Evolutionary conservation across 2,888 invertebrate species (phyloP), one percentile per base, ranked within the genome.

Genomic region (Acanthosepion esculentum): DNA sequence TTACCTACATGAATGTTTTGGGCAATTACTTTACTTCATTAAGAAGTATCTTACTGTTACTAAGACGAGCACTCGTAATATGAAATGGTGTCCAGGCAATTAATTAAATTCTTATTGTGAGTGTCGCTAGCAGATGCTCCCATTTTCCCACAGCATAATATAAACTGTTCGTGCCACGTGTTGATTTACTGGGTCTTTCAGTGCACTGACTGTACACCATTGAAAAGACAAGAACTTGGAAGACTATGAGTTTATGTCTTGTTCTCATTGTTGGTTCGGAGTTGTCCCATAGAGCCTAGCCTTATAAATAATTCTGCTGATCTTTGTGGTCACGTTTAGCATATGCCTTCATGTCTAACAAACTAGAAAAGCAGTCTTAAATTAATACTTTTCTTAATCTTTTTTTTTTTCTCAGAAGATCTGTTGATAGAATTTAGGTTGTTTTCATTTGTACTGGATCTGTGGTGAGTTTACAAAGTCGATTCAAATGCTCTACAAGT

Each of bases 301-400:
- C 78, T 78, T n/a, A 78, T 78, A 78, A 78, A 78, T 78, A 78
- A 78, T 78, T 78, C 29, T n/a, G n/a, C n/a, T n/a, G 78, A 7
- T n/a, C 78, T 78, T 78, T n/a, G n/a, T 78, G n/a, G 78, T 78
- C 78, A 78, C 78, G 78, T 78, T 78, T 18, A 78, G n/a, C 78
- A 59, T 59, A 23, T 23, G 59, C 23, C 59, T 4, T 59, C 59
- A n/a, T 78, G 78, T 78, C 78, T 78, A n/a, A 78, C 78, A 78
- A n/a, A 78, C n/a, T n/a, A 78, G n/a, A 78, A 78, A 29, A 8
- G 10, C n/a, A 78, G n/a, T 7, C n/a, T 78, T 78, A n/a, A 8
- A 78, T 78, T n/a, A 78, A 78, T 78, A n/a, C 29, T 78, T n/a
- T 1, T 78, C n/a, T 78, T 8, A 8, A 6, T 64, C 6, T 10